Conservation (phyloP, 2,888 invertebrate species). For the Netelia virgata region DNA sequence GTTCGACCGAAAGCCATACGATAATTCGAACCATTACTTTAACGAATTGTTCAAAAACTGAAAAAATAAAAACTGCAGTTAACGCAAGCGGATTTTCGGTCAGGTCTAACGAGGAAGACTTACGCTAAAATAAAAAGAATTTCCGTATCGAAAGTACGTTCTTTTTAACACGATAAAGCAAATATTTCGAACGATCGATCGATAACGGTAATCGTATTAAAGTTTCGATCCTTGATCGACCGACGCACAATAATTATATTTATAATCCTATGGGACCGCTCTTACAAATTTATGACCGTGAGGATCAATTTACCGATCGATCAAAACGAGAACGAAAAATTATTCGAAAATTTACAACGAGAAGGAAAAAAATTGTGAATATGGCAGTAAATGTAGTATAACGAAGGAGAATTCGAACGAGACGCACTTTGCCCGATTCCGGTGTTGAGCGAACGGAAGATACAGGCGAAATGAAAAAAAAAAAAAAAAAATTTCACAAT, state of each 20-base stretch:
- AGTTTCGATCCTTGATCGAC: too few species aligned
- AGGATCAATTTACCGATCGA: conserved; percentile 25
- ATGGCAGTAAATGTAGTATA: conserved; percentile 51
- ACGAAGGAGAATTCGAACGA: conserved; percentile 21
- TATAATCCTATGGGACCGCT: conserved; percentile 18
- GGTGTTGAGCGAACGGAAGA: conserved; percentile 7
- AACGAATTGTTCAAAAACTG: background rate
- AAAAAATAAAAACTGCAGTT: background rate
- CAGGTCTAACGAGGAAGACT: conserved; percentile 45
- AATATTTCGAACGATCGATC: too few species aligned
- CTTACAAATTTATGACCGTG: conserved; percentile 31
- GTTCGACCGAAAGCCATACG: conserved; percentile 6
- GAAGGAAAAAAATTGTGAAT: conserved; percentile 30
- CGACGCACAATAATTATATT: conserved; percentile 18
- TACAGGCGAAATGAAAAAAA: too few species aligned
- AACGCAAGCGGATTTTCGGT: conserved; percentile 13
- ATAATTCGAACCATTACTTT: background rate
- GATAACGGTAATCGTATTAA: too few species aligned
- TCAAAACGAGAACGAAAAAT: conserved; percentile 6
- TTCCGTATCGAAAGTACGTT: conserved; percentile 8
- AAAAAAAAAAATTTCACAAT: background rate
- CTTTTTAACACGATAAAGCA: background rate
- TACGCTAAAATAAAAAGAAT: conserved; percentile 34
- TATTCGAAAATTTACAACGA: conserved; percentile 22
- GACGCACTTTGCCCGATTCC: conserved; percentile 21